Conservation (phyloP, 1,140 invertebrate genomes). For the Triops cancriformis region DNA sequence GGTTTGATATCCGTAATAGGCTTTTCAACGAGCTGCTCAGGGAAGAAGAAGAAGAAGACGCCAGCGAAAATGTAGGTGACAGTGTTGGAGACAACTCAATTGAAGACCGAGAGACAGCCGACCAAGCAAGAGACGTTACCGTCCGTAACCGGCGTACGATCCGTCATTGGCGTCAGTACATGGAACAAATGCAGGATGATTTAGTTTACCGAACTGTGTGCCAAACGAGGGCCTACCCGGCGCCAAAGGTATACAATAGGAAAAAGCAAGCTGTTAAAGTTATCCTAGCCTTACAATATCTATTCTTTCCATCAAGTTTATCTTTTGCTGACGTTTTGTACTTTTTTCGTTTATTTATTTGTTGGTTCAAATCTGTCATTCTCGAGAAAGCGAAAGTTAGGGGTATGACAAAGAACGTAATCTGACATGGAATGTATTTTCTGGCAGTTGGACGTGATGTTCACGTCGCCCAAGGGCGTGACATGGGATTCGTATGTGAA, state of each 20-base stretch:
- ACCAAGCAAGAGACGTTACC: neutral
- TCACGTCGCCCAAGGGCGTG: neutral
- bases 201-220: slow-evolving; percentile 19
- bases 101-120: neutral
- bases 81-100: neutral
- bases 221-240: neutral
- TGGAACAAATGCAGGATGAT: slow-evolving; percentile 19
- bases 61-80: neutral
- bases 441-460: slow-evolving; percentile 8
- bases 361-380: too few relatives aligned
- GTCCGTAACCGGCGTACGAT: neutral
- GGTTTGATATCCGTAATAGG: slow-evolving; percentile 3
- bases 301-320: too few relatives aligned
- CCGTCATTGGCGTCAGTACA: slow-evolving; percentile 16
- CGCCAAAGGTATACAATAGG: slow-evolving; percentile 17
- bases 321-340: too few relatives aligned
- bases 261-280: neutral
- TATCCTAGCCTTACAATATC: too few relatives aligned
- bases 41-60: slow-evolving; percentile 12
- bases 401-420: neutral
- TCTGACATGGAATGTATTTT: neutral
- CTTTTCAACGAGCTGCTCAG: slow-evolving; percentile 13
- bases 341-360: neutral
- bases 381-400: too few relatives aligned
- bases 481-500: neutral